Base-by-base conservation (phyloP, 2,888 invertebrate genomes). In the Azorinus chamasolen region DNA sequence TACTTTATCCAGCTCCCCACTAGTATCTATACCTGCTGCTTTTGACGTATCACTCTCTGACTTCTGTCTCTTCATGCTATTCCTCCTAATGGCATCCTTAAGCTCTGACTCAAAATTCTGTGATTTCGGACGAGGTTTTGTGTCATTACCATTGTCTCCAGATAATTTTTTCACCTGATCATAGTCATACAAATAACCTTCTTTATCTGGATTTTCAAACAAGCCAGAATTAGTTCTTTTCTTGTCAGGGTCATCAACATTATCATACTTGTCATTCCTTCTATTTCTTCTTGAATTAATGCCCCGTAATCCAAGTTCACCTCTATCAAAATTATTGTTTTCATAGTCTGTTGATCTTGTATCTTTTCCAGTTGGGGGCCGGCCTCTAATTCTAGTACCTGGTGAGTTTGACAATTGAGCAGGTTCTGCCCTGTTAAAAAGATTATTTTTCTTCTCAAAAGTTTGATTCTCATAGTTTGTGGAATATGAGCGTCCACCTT, bases 171-270 rank as follows among this genome's bases (percentile, higher is more conserved):
- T 68, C n/a, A 80, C 80, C 16, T 83, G 83, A 39, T 84, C 83
- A 62, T 83, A 79, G 54, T 83, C 83, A 75, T 84, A 83, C 66
- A 83, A 46, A 57, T 83, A 79, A n/a, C 85, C 83, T 48, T 86
- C 86, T 20, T 78, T 74, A 46, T 85, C 85, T 18, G 85, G 83
- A 45, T 84, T 85, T 22, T 82, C 85, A 75, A 83, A 84, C 2
- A 79, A 20, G 12, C 81, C 85, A 2, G 79, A 79, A 12, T 62
- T 53, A 27, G 70, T 64, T 16, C 77, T 45, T 12, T 70, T 78
- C 3, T 45, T 46, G 20, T 72, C 46, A n/a, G 25, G 54, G 16
- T 57, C 57, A 45, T 14, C 59, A 37, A 18, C 55, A 41, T 27
- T 58, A 27, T 32, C 61, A 24, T 48, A 39, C 55, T 55, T 46